Percentiles rank a stretch among this genome's conserved stretches.
Conservation (phyloP, 2,888 invertebrate genomes). For the Vanessa cardui region DNA sequence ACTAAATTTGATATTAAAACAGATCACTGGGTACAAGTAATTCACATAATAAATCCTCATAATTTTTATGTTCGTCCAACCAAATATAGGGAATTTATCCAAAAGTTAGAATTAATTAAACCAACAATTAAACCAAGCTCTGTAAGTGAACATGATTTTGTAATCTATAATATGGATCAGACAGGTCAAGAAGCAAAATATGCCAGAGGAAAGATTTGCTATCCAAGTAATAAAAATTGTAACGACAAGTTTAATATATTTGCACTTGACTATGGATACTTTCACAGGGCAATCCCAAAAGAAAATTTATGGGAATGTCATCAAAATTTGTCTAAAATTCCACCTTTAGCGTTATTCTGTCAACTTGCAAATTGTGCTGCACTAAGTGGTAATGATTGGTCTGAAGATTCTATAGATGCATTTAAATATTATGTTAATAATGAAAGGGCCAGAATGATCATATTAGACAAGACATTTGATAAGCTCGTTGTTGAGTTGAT, state of each 20-base stretch:
- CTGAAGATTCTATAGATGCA: conserved; percentile 40
- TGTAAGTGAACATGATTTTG: not conserved
- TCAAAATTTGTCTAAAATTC: conserved; percentile 25
- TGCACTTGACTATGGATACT: conserved; percentile 48
- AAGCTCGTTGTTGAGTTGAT: conserved; percentile 44
- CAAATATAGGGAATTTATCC: conserved; percentile 29
- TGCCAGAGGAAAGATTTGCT: conserved; percentile 36
- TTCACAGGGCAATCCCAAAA: conserved; percentile 41
- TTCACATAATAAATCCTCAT: conserved; percentile 39
- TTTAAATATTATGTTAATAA: conserved; percentile 49
- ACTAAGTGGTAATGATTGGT: conserved; percentile 35
- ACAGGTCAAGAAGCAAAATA: conserved; percentile 8
- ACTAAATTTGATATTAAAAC: conserved; percentile 12
- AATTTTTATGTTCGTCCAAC: conserved; percentile 42
- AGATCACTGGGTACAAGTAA: conserved; percentile 39
- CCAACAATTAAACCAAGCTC: conserved; percentile 5
- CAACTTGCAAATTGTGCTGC: conserved; percentile 47
- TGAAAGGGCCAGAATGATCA: conserved; percentile 44
- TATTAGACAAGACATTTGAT: conserved; percentile 39
- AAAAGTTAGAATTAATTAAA: conserved; percentile 10
- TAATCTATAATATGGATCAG: conserved; percentile 8
- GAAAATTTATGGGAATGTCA: conserved; percentile 33
- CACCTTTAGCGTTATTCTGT: conserved; percentile 45
- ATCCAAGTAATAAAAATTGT: conserved; percentile 26
- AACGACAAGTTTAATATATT: conserved; percentile 44